These are phyloP conservation scores for Chalcosyrphus nemorum DNA, from an alignment of 2,888 invertebrate genomes.

Conservation along the genomic window DNA sequence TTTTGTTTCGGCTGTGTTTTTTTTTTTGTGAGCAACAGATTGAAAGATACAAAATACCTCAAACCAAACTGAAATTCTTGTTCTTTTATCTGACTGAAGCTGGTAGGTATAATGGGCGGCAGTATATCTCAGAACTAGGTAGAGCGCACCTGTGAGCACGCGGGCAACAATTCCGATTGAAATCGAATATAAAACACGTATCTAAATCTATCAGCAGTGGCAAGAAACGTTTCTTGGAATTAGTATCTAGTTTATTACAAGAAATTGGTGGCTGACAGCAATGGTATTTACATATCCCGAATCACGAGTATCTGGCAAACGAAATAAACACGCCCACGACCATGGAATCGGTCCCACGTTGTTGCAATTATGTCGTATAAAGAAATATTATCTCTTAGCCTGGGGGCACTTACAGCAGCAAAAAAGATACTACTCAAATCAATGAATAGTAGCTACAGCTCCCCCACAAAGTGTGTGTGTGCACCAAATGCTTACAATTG, in stretches of 20 bases:
- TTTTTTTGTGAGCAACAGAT: constrained; percentile 31
- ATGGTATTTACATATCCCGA: constrained; percentile 46
- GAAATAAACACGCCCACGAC: constrained; percentile 51
- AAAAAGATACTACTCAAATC: constrained; percentile 8
- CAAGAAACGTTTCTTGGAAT: constrained; percentile 55
- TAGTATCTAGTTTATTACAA: constrained; percentile 61
- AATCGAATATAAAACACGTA: constrained; percentile 43
- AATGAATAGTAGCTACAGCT: constrained; percentile 26
- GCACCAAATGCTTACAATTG: constrained; percentile 9
- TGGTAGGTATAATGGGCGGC: constrained; percentile 46
- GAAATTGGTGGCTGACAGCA: constrained; percentile 61
- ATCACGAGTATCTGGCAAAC: constrained; percentile 21
- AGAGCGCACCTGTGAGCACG: constrained; percentile 50
- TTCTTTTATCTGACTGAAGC: constrained; percentile 38
- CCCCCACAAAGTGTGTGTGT: constrained; percentile 28
- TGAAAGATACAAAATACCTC: constrained; percentile 2
- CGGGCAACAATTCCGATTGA: constrained; percentile 8
- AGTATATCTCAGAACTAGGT: constrained; percentile 49
- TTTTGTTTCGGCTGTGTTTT: too few relatives aligned
- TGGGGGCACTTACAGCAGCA: too few relatives aligned
- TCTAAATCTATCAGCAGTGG: constrained; percentile 53
- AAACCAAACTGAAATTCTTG: constrained; percentile 48
- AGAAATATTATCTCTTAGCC: constrained; percentile 38
- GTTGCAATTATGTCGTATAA: constrained; percentile 53
- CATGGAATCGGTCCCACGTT: constrained; percentile 54